A percentile compares a stretch with the other conserved stretches of the same genome.
Conservation (phyloP, 2,888 invertebrate species). For the Drosophila bunnanda region DNA sequence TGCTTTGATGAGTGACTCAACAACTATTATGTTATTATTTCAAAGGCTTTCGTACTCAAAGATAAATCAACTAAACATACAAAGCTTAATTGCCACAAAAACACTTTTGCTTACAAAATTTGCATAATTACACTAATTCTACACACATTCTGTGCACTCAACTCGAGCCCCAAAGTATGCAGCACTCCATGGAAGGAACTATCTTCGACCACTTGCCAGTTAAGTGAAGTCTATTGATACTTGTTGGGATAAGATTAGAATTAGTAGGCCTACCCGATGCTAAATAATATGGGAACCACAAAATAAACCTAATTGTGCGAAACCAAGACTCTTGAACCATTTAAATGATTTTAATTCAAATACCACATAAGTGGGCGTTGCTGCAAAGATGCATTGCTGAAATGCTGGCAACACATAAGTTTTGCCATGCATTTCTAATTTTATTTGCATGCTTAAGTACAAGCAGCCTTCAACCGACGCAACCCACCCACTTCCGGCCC, state of each 20-base stretch:
- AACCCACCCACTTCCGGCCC: slow-evolving; percentile 26
- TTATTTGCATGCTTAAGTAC: slow-evolving; percentile 12
- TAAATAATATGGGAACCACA: background rate
- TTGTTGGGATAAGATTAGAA: slow-evolving; percentile 7
- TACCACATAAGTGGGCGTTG: background rate
- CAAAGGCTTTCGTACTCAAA: background rate
- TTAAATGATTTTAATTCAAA: slow-evolving; percentile 28
- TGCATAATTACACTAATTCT: slow-evolving; percentile 10
- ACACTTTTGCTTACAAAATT: background rate
- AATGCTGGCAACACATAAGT: slow-evolving; percentile 1
- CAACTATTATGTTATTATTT: background rate
- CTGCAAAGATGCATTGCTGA: slow-evolving; percentile 6
- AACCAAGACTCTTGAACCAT: background rate
- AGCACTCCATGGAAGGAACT: slow-evolving; percentile 13
- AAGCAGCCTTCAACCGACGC: background rate
- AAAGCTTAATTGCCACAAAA: background rate
- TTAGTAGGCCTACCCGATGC: background rate
- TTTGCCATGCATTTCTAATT: slow-evolving; percentile 8
- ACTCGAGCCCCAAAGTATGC: slow-evolving; percentile 62
- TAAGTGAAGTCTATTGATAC: slow-evolving; percentile 4
- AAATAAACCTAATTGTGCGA: background rate
- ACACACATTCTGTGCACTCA: background rate
- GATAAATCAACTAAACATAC: slow-evolving; percentile 2
- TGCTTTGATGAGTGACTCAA: background rate
- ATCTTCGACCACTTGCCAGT: background rate